Evolutionary conservation across 2,113 vertebrate species (phyloP).

Genomic region (Acrocephalus arundinaceus): DNA sequence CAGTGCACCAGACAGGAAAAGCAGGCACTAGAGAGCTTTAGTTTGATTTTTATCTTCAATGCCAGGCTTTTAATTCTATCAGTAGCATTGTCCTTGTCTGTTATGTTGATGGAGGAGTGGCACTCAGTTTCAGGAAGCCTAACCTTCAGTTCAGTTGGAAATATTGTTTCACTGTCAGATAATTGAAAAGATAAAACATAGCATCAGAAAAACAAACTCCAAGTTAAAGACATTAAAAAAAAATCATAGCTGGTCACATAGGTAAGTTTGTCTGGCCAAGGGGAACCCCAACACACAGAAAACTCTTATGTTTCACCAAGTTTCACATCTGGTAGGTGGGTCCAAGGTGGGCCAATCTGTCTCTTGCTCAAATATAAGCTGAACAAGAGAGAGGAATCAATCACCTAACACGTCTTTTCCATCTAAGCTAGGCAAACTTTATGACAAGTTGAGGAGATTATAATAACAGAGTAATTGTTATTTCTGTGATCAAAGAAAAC

Average conservation of each 20-base stretch:
- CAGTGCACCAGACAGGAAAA: conserved; percentile 11
- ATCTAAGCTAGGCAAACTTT: not conserved
- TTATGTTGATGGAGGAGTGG: not conserved
- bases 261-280: not conserved
- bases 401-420: not conserved
- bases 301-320: not conserved
- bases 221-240: not conserved
- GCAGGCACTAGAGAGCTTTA: not conserved
- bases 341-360: fast-evolving
- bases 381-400: not conserved
- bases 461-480: conserved; percentile 14
- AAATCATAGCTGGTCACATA: not conserved
- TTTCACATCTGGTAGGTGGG: not conserved
- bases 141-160: not conserved
- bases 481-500: conserved; percentile 49
- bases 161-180: not conserved
- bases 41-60: not conserved
- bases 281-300: not conserved
- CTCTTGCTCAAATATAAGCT: not conserved
- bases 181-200: not conserved
- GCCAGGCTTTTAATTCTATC: not conserved
- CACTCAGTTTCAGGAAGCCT: not conserved
- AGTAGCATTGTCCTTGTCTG: not conserved
- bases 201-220: not conserved
- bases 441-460: not conserved